Conservation (phyloP, 1,140 invertebrate species). For the Apocrypta bakeri region DNA sequence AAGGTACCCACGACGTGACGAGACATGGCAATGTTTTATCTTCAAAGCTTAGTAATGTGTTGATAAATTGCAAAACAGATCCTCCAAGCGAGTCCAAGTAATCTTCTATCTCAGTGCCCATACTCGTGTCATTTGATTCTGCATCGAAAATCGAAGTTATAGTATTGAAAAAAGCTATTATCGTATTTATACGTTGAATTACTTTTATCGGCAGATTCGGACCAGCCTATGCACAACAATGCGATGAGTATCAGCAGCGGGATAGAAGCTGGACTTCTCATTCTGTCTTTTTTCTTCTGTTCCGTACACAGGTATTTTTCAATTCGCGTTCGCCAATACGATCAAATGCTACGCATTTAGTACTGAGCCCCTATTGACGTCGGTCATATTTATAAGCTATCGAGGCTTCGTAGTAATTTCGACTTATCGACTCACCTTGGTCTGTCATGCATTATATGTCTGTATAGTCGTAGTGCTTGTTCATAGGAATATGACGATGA, state of each 20-base stretch:
- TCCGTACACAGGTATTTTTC: too few relatives aligned
- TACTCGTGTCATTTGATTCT: too few relatives aligned
- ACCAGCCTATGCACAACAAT: too few relatives aligned
- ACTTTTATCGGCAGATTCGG: too few relatives aligned
- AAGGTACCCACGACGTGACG: slow-evolving; percentile 32
- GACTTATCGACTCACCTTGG: neutral
- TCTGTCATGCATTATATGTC: too few relatives aligned
- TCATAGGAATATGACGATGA: too few relatives aligned
- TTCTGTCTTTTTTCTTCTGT: neutral
- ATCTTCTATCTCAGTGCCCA: neutral
- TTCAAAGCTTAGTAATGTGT: neutral
- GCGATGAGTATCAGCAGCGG: neutral
- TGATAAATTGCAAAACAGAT: neutral
- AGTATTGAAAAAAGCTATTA: too few relatives aligned
- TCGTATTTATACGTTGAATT: too few relatives aligned
- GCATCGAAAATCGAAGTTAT: too few relatives aligned
- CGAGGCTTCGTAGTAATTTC: neutral
- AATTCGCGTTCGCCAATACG: neutral
- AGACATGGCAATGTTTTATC: slow-evolving; percentile 27
- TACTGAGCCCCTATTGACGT: neutral
- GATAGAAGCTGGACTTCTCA: neutral
- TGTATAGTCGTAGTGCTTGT: too few relatives aligned
- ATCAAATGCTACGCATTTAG: neutral
- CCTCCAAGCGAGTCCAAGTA: neutral
- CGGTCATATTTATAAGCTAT: neutral